These are phyloP conservation scores for Neelides sp. DNA, from an alignment of 1,140 invertebrate genomes.

Conservation along the genomic window DNA sequence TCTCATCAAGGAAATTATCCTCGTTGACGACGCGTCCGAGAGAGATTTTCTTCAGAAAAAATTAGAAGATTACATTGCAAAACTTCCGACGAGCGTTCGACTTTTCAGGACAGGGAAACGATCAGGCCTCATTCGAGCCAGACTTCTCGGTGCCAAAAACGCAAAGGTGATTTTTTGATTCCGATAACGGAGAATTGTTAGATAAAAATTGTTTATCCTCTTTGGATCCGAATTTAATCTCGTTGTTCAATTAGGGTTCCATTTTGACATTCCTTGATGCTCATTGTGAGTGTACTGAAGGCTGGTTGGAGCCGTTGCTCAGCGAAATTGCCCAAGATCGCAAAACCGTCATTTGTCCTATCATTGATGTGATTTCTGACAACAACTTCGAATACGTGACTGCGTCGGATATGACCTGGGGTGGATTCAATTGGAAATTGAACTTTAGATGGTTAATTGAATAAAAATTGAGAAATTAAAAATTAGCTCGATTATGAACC, in stretches of 20 bases:
- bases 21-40: conserved; percentile 92
- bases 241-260: conserved; percentile 46
- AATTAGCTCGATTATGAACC: conserved; percentile 6
- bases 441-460: conserved; percentile 77
- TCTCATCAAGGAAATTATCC: conserved; percentile 82
- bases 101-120: conserved; percentile 76
- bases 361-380: conserved; percentile 96
- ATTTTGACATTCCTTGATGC: conserved; percentile 94
- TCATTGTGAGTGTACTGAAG: conserved; percentile 86
- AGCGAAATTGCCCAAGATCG: conserved; percentile 75
- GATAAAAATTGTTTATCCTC: neutral
- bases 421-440: conserved; percentile 96
- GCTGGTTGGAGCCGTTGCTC: conserved; percentile 86
- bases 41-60: conserved; percentile 78
- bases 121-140: conserved; percentile 83
- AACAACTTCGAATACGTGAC: conserved; percentile 92
- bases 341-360: conserved; percentile 89
- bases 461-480: conserved; percentile 4
- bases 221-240: neutral
- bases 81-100: conserved; percentile 65
- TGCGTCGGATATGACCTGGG: conserved; percentile 91
- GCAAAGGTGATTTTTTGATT: conserved; percentile 44
- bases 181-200: neutral
- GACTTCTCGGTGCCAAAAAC: conserved; percentile 78
- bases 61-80: conserved; percentile 78